Evolutionary conservation across 2,113 vertebrate species (phyloP).

Genomic region (Limnothrissa miodon): DNA sequence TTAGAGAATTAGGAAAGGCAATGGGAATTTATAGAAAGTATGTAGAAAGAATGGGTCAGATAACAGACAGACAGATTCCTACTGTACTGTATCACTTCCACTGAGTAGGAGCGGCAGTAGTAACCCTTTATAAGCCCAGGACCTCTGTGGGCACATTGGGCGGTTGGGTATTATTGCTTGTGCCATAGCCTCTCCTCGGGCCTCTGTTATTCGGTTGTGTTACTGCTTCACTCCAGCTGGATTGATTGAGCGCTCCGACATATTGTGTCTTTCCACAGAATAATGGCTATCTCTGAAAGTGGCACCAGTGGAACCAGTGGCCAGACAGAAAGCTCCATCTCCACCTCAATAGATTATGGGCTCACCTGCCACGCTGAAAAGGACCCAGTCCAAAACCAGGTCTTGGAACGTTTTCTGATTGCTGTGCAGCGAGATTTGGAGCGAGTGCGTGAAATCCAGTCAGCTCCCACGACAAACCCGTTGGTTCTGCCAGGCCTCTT

Average conservation of each 20-base stretch:
- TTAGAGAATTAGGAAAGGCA: too few relatives aligned
- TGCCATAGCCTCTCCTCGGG: too few relatives aligned
- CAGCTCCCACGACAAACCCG: not conserved
- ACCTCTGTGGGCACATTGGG: too few relatives aligned
- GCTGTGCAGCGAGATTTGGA: not conserved
- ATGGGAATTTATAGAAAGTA: too few relatives aligned
- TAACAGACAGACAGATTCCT: too few relatives aligned
- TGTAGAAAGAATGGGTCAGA: too few relatives aligned
- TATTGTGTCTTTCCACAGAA: constrained; percentile 46
- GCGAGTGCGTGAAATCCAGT: not conserved
- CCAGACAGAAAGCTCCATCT: constrained; percentile 43
- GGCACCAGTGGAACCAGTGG: constrained; percentile 29
- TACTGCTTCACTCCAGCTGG: not conserved
- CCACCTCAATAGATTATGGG: constrained; percentile 47
- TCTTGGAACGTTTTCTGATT: not conserved
- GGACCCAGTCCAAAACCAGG: constrained; percentile 8
- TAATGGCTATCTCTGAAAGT: constrained; percentile 9
- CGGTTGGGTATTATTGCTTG: too few relatives aligned
- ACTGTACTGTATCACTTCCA: too few relatives aligned
- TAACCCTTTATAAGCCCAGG: too few relatives aligned
- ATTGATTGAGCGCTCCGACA: not conserved
- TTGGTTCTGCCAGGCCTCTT: not conserved
- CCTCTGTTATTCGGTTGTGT: not conserved
- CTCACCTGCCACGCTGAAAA: constrained; percentile 26
- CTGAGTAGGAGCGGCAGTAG: too few relatives aligned